These are phyloP conservation scores for Halocaridina rubra DNA, from an alignment of 2,888 invertebrate genomes.

Conservation along the genomic window DNA sequence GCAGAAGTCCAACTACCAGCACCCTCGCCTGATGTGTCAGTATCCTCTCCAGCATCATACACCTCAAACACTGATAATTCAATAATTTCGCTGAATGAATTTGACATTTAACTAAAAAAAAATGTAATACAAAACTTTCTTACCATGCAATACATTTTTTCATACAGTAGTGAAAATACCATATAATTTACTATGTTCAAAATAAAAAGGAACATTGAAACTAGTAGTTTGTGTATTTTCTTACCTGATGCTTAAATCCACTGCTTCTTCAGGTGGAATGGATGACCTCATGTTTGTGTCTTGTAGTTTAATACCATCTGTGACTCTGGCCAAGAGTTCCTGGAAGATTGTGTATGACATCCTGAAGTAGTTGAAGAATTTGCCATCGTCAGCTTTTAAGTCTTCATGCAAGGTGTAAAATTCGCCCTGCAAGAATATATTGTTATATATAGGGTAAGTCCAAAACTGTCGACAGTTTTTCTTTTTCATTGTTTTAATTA, in stretches of 20 bases:
- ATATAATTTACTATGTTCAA: background rate
- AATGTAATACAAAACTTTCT: background rate
- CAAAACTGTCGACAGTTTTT: background rate
- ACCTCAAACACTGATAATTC: background rate
- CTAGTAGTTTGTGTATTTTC: background rate
- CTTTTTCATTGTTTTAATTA: background rate
- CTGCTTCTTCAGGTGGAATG: conserved; percentile 47
- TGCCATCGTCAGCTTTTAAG: conserved; percentile 20
- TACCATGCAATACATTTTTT: background rate
- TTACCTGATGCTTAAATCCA: conserved; percentile 27
- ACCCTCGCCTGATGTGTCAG: background rate
- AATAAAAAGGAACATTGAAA: background rate
- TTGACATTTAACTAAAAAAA: background rate
- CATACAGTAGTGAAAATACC: background rate
- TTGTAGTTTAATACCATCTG: conserved; percentile 4
- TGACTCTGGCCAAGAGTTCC: conserved; percentile 35
- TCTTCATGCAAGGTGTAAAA: conserved; percentile 6
- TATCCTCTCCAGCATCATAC: conserved; percentile 2
- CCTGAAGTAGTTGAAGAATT: conserved; percentile 35
- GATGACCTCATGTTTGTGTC: conserved; percentile 39
- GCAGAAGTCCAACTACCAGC: background rate
- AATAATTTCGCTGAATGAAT: background rate
- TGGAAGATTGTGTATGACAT: conserved; percentile 12
- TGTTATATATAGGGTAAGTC: conserved; percentile 13
- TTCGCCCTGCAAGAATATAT: conserved; percentile 22